Conservation (phyloP, 2,888 invertebrate species). For the Sicus ferrugineus region DNA sequence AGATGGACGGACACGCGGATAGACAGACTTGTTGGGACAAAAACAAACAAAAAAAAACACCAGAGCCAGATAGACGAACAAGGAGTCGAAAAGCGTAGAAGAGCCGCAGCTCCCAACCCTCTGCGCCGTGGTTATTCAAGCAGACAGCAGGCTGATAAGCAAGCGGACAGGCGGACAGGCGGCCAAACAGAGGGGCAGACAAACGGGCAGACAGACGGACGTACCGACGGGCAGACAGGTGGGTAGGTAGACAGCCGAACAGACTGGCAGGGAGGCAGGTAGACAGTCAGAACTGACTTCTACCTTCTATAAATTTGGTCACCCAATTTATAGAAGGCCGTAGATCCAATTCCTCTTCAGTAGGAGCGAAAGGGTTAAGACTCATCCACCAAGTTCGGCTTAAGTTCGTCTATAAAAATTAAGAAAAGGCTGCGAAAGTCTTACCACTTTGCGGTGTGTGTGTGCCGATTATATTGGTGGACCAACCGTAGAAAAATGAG, state of each 20-base stretch:
- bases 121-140: background rate
- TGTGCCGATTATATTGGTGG: background rate
- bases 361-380: constrained; percentile 2
- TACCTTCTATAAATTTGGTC: too few relatives aligned
- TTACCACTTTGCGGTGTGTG: background rate
- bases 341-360: too few relatives aligned
- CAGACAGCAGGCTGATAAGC: constrained; percentile 3
- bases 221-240: too few relatives aligned
- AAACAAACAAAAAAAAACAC: background rate
- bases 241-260: too few relatives aligned
- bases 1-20: constrained; percentile 13
- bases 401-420: constrained; percentile 23
- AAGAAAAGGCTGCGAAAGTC: background rate
- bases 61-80: constrained; percentile 9
- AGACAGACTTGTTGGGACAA: background rate
- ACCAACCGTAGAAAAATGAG: background rate
- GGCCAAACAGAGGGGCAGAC: too few relatives aligned
- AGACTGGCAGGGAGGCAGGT: too few relatives aligned
- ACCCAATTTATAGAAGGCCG: too few relatives aligned
- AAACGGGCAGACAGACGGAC: too few relatives aligned
- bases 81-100: constrained; percentile 5
- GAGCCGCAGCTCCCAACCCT: background rate
- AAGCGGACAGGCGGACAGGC: background rate
- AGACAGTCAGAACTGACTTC: too few relatives aligned
- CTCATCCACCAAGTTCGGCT: constrained; percentile 14